Conservation (phyloP, 2,888 invertebrate genomes). For the Dicyrtoma fusca region DNA sequence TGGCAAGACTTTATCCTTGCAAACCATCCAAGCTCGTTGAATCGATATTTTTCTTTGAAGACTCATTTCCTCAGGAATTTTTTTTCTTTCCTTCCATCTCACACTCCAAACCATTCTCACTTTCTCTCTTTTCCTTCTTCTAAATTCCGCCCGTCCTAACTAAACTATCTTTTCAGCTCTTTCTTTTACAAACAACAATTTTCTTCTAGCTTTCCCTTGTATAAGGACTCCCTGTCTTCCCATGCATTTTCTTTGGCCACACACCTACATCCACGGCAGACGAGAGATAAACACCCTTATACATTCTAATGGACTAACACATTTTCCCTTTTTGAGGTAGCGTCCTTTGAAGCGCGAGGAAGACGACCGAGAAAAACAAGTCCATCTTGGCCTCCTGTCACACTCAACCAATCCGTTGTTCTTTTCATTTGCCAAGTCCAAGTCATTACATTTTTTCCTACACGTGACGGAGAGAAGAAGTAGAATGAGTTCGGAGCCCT, state of each 20-base stretch:
- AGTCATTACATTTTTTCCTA: conserved; percentile 2
- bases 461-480: not conserved
- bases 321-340: not conserved
- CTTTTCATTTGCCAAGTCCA: conserved; percentile 22
- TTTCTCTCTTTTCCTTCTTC: conserved; percentile 5
- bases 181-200: not conserved
- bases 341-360: not conserved
- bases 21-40: conserved; percentile 6
- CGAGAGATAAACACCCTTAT: too few relatives aligned
- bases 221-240: not conserved
- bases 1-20: conserved; percentile 10
- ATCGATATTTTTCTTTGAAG: conserved; percentile 38
- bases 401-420: conserved; percentile 13
- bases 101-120: conserved; percentile 16
- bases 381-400: conserved; percentile 19
- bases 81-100: not conserved
- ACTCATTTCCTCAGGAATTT: conserved; percentile 38
- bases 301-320: too few relatives aligned
- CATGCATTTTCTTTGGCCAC: not conserved
- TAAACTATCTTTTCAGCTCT: conserved; percentile 18
- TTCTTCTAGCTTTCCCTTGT: not conserved
- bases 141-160: conserved; percentile 10
- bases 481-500: too few relatives aligned
- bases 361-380: conserved; percentile 15
- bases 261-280: not conserved